Base-by-base conservation (phyloP, 2,113 vertebrate genomes). In the Grammomys surdaster region DNA sequence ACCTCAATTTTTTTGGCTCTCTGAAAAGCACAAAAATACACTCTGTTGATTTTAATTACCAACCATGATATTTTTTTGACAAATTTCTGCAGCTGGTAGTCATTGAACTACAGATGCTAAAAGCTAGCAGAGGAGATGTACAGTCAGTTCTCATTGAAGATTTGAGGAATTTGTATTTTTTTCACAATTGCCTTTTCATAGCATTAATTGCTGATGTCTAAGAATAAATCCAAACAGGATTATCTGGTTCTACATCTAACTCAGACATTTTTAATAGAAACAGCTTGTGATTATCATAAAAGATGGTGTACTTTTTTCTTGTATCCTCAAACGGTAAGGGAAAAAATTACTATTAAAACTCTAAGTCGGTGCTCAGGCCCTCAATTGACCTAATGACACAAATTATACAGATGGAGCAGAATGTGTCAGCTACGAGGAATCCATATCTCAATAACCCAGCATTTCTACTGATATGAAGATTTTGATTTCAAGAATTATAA, bases 171-270 rank as follows among this genome's bases (percentile, higher is more conserved):
- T 89, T 54, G 13, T 36, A 51, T 65, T 56, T 75, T 87, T 87
- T 58, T 48, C 40, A 9, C 20, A 20, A 63, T 90, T 80, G 93
- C 51, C 31, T 89, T 94, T 98, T 97, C 94, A 67, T 90, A 96
- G 90, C n/a, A 98, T 97, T 96, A 98, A 93, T 86, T 98, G 80
- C 43, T 93, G 97, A 60, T 95, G 26, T 84, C 91, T 91, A 96
- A 94, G 93, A 98, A 97, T 56, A 94, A 54, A 87, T 90, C 80
- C 96, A 98, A 97, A 54, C 82, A 95, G 48, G 22, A 75, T 96
- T 81, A 95, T 97, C 96, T 96, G 67, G 73, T 97, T 91, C 91
- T 81, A 96, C 4, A 90, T 63, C 80, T 97, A 97, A 98, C 97
- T 97, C 94, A 76, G 54, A 40, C 92, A 60, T n/a, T 77, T 28